Evolutionary conservation across 1,140 invertebrate genomes (phyloP).

Genomic region (Meloidogyne hapla): DNA sequence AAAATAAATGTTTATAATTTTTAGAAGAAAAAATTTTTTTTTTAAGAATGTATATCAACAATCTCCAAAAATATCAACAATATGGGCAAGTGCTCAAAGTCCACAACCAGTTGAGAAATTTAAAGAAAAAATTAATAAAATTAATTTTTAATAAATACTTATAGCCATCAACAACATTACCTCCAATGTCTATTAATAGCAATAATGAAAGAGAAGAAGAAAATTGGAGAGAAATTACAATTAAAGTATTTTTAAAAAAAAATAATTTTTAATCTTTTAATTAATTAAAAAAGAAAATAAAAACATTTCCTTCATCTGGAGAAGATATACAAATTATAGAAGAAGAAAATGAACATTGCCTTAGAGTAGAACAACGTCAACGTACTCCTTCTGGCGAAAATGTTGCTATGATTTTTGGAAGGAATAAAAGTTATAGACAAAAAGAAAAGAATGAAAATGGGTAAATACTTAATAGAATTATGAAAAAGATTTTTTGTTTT

Average conservation of each 20-base stretch:
- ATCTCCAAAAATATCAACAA: constrained; percentile 10
- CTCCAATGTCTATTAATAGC: too few species aligned
- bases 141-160: too few species aligned
- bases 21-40: neutral
- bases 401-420: constrained; percentile 1
- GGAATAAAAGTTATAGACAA: neutral
- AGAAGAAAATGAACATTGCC: neutral
- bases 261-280: neutral
- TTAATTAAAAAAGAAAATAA: neutral
- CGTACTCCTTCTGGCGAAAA: neutral
- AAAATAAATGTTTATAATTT: neutral
- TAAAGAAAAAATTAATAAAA: neutral
- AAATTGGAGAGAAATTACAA: neutral
- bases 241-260: neutral
- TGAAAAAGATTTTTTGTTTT: neutral
- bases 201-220: neutral
- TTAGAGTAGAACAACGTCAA: neutral
- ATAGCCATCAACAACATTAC: neutral
- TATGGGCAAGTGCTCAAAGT: neutral
- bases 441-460: neutral
- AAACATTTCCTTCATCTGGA: too few species aligned
- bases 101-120: neutral
- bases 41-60: neutral
- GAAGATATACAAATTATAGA: neutral
- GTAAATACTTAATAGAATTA: too few species aligned